Percentiles rank a stretch among this genome's conserved stretches.
phyloP scores from a whole-genome alignment of 1,140 invertebrate species.

The Aphelenchoides fujianensis region DNA sequence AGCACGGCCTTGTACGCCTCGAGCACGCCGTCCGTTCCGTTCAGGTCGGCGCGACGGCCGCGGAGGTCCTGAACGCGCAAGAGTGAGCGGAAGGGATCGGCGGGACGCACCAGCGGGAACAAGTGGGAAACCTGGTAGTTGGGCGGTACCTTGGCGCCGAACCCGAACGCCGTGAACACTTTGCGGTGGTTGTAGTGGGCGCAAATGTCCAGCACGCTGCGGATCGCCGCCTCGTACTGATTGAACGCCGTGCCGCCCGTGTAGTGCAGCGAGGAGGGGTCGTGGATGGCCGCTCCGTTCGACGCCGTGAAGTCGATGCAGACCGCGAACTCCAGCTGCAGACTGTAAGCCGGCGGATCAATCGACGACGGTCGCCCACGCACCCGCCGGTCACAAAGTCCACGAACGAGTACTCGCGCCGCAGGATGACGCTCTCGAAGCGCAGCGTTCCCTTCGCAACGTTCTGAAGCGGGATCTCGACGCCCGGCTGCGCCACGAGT shows the following conservation, averaged over 20 bases:
- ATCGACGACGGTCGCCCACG: no score
- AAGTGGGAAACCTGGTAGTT: conserved; percentile 37
- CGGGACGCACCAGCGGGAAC: conserved; percentile 37
- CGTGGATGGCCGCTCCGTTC: conserved; percentile 68
- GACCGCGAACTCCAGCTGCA: conserved; percentile 69
- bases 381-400: conserved; percentile 54
- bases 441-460: no score
- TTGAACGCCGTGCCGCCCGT: conserved; percentile 65
- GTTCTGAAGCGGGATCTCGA: no score
- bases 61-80: no score
- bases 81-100: no score
- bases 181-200: conserved; percentile 68
- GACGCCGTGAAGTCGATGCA: conserved; percentile 73
- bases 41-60: no score
- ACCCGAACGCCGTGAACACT: conserved; percentile 54
- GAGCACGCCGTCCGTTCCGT: no score
- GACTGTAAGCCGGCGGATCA: no score
- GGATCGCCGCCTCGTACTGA: conserved; percentile 67
- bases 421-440: no score
- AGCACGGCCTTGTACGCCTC: conserved; percentile 63
- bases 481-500: no score
- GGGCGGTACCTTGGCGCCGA: conserved; percentile 50
- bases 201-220: conserved; percentile 69
- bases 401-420: conserved; percentile 44
- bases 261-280: conserved; percentile 69